A percentile compares a stretch with the other conserved stretches of the same genome.
These are phyloP conservation scores for Collichthys lucidus DNA, from an alignment of 2,113 vertebrate genomes.

Conservation along the genomic window DNA sequence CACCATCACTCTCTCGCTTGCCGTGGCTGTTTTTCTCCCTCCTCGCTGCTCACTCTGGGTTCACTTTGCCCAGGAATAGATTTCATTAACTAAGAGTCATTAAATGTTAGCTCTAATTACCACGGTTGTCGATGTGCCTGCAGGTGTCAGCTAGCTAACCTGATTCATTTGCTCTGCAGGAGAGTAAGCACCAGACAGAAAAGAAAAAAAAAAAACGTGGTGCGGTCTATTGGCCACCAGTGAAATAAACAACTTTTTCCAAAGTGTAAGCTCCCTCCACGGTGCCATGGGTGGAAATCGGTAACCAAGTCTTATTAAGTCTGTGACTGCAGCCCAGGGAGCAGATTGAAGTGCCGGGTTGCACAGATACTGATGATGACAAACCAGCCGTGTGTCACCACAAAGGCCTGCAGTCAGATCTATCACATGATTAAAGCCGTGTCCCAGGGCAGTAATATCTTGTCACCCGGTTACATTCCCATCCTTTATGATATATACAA, in stretches of 20 bases:
- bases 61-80: conserved; percentile 90
- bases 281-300: conserved; percentile 37
- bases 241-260: conserved; percentile 53
- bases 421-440: conserved; percentile 67
- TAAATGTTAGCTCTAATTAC: conserved; percentile 98
- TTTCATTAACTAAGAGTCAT: conserved; percentile 98
- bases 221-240: conserved; percentile 22
- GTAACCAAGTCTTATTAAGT: conserved; percentile 51
- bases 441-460: conserved; percentile 55
- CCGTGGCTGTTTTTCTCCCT: conserved; percentile 28
- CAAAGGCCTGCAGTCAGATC: conserved; percentile 64
- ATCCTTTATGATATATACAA: conserved; percentile 60
- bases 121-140: conserved; percentile 90
- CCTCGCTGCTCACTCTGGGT: conserved; percentile 86
- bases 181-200: conserved; percentile 66
- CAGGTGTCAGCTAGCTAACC: conserved; percentile 91
- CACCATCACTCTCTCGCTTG: conserved; percentile 56
- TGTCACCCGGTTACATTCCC: conserved; percentile 51
- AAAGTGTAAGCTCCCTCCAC: conserved; percentile 38
- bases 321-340: conserved; percentile 55
- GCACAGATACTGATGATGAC: conserved; percentile 46
- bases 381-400: conserved; percentile 55
- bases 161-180: conserved; percentile 77
- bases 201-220: neutral
- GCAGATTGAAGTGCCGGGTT: conserved; percentile 82